Evolutionary conservation across 2,888 invertebrate species (phyloP), one percentile per base, ranked within the genome.

Genomic region (Unio pictorum): DNA sequence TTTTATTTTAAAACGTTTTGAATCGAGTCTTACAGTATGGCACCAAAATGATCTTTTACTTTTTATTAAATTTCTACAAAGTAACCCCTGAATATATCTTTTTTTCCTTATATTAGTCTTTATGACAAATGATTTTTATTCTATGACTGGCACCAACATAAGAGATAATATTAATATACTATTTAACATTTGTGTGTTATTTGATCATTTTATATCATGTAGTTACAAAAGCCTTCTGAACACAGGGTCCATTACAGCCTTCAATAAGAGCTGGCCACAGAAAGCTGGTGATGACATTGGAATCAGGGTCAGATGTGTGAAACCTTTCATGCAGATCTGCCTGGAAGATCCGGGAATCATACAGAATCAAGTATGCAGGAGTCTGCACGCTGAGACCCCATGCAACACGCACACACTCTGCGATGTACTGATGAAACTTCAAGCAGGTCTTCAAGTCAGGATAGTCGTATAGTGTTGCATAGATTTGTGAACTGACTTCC

Each of bases 401-500:
- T 5, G 96, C 95, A n/a, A 96, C 92, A 72, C 95, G 92, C 60
- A 96, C 95, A 73, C 95, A 94, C 59, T 95, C 94, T 55, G 94
- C 92, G 67, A 96, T 94, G 89, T 96, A 96, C 81, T 94, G 93
- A 84, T 94, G 93, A 69, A 98, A 92, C 54, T 95, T 94, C 1
- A 92, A 92, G 88, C 96, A 97, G 1, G 92, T 91, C 79, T 94
- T 94, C 84, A 98, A 92, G 89, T 96, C 95, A 55, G 96, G 96
- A 91, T 97, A 98, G 91, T 98, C 98, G 87, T 95, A 96, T 26
- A 98, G 92, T 0, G 97, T 97, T 79, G 94, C 94, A 90, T 96
- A 94, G 77, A 98, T 94, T 92, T 95, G 93, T 55, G 91, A 89
- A 74, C 92, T 91, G 3, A 93, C 93, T 82, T 93, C 92, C 93